These are phyloP conservation scores for Verasper variegatus DNA, from an alignment of 2,113 vertebrate species.

Conservation along the genomic window DNA sequence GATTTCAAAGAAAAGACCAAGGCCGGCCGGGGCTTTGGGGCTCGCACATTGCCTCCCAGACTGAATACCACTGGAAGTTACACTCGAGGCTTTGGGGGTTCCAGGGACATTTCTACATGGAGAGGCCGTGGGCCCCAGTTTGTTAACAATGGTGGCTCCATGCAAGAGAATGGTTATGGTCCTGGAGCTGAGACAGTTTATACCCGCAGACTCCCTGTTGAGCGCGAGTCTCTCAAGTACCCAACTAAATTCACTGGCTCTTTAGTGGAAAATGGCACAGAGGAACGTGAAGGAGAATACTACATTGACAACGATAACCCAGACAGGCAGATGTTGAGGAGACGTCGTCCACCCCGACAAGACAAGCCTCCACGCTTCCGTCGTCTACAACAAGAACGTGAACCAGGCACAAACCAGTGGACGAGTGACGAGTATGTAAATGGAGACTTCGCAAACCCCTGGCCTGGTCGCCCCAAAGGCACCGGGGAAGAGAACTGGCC, in stretches of 20 bases:
- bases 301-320: slow-evolving; percentile 87
- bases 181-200: slow-evolving; percentile 80
- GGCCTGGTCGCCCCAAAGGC: slow-evolving; percentile 85
- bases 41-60: slow-evolving; percentile 90
- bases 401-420: slow-evolving; percentile 87
- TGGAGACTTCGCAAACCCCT: slow-evolving; percentile 85
- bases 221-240: slow-evolving; percentile 87
- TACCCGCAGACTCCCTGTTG: slow-evolving; percentile 78
- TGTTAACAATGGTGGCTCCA: slow-evolving; percentile 60
- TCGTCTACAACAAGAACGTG: slow-evolving; percentile 90
- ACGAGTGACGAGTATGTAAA: slow-evolving; percentile 87
- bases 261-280: slow-evolving; percentile 85
- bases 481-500: slow-evolving; percentile 83
- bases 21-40: slow-evolving; percentile 85
- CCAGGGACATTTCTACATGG: slow-evolving; percentile 89
- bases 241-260: slow-evolving; percentile 83
- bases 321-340: slow-evolving; percentile 89
- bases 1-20: slow-evolving; percentile 86
- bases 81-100: slow-evolving; percentile 81
- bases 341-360: slow-evolving; percentile 92
- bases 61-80: slow-evolving; percentile 87
- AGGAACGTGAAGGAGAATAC: slow-evolving; percentile 88
- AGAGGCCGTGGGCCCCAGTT: slow-evolving; percentile 83
- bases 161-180: slow-evolving; percentile 88
- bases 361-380: slow-evolving; percentile 96